A percentile compares a stretch with the other conserved stretches of the same genome.
Evolutionary conservation across 2,113 vertebrate genomes (phyloP).

Genomic region (Galbula dea): DNA sequence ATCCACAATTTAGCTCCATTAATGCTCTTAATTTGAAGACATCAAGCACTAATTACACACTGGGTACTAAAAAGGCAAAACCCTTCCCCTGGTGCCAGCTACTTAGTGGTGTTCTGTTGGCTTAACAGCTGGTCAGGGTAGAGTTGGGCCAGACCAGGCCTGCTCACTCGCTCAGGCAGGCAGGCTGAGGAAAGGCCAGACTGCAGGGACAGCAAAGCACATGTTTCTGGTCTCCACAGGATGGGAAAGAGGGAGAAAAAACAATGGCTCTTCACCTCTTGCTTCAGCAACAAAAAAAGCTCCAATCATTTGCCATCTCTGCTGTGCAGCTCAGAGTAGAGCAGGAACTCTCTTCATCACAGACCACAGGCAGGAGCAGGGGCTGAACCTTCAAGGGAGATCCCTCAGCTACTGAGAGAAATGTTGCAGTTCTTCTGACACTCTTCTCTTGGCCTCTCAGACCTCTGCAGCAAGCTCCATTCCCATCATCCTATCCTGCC

Average conservation of each 20-base stretch:
- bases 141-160: constrained; percentile 66
- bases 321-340: neutral
- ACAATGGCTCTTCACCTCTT: constrained; percentile 56
- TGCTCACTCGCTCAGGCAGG: constrained; percentile 65
- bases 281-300: neutral
- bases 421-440: neutral
- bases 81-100: constrained; percentile 78
- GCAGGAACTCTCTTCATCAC: neutral
- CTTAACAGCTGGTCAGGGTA: constrained; percentile 78
- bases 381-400: neutral
- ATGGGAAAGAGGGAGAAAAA: constrained; percentile 24
- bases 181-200: constrained; percentile 67
- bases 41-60: constrained; percentile 84
- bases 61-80: constrained; percentile 81
- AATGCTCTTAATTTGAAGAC: constrained; percentile 87
- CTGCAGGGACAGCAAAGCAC: constrained; percentile 55
- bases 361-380: neutral
- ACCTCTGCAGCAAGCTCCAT: neutral
- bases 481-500: neutral
- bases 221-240: constrained; percentile 53
- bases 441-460: neutral
- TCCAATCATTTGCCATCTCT: neutral
- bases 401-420: neutral
- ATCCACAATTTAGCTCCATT: constrained; percentile 83
- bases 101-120: constrained; percentile 76